Conservation (phyloP, 1,140 invertebrate species). For the Trichonephila clavata region DNA sequence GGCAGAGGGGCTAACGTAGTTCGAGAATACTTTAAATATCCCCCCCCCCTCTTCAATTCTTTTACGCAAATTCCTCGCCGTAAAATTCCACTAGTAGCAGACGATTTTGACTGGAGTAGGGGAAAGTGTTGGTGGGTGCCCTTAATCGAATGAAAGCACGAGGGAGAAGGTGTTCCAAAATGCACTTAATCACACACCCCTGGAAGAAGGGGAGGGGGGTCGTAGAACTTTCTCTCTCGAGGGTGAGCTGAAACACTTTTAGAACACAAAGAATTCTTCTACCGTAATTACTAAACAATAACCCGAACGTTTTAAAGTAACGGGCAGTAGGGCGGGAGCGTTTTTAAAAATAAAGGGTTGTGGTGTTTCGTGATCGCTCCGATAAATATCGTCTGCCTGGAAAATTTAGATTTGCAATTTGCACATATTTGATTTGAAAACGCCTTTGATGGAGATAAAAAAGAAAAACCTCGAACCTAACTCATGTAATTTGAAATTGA, state of each 20-base stretch:
- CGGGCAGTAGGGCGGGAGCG: not conserved
- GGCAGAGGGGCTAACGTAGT: not conserved
- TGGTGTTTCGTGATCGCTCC: too few relatives aligned
- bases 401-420: too few relatives aligned
- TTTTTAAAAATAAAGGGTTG: too few relatives aligned
- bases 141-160: conserved; percentile 3
- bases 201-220: not conserved
- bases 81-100: not conserved
- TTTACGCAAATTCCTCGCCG: not conserved
- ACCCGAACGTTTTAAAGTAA: not conserved
- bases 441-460: too few relatives aligned
- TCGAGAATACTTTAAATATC: not conserved
- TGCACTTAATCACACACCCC: not conserved
- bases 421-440: too few relatives aligned
- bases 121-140: not conserved
- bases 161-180: not conserved
- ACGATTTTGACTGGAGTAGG: not conserved
- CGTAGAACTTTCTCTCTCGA: not conserved
- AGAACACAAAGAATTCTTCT: not conserved
- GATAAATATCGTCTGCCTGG: too few relatives aligned
- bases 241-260: not conserved
- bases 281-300: conserved; percentile 28
- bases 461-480: too few relatives aligned
- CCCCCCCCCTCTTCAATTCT: not conserved
- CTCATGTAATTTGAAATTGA: too few relatives aligned